A percentile compares a stretch with the other conserved stretches of the same genome.
phyloP scores from a whole-genome alignment of 2,888 invertebrate species.

The Trachelus stipa region DNA sequence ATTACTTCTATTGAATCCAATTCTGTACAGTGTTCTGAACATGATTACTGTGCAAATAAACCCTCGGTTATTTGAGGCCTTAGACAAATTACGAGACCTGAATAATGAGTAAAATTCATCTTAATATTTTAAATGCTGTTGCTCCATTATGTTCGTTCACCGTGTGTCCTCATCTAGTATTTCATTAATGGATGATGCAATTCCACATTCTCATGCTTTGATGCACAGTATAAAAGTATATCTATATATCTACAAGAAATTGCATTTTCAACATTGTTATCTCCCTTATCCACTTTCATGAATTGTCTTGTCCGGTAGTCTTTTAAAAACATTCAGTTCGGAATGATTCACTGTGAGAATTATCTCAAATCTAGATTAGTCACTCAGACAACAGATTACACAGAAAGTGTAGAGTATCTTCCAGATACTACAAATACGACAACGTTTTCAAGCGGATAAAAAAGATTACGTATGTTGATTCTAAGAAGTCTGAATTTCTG shows the following conservation, averaged over 20 bases:
- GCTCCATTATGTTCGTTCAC: background rate
- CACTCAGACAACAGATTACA: background rate
- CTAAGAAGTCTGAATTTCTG: background rate
- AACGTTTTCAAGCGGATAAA: background rate
- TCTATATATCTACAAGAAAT: background rate
- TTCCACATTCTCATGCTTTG: background rate
- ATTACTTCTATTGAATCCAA: background rate
- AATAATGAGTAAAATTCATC: background rate
- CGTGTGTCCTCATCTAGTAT: background rate
- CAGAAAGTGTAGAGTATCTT: background rate
- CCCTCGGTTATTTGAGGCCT: background rate
- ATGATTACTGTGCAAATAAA: background rate
- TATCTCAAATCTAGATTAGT: conserved; percentile 4
- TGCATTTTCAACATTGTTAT: background rate
- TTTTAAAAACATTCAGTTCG: background rate
- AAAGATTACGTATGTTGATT: background rate
- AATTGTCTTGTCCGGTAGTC: background rate
- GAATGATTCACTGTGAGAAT: background rate
- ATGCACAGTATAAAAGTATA: background rate
- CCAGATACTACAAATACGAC: background rate
- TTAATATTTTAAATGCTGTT: background rate
- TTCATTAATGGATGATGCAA: background rate
- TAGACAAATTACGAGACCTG: background rate
- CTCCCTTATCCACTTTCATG: background rate
- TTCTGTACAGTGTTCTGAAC: background rate